These are phyloP conservation scores for Acanthosepion lycidas DNA, from an alignment of 2,888 invertebrate genomes.

Conservation along the genomic window DNA sequence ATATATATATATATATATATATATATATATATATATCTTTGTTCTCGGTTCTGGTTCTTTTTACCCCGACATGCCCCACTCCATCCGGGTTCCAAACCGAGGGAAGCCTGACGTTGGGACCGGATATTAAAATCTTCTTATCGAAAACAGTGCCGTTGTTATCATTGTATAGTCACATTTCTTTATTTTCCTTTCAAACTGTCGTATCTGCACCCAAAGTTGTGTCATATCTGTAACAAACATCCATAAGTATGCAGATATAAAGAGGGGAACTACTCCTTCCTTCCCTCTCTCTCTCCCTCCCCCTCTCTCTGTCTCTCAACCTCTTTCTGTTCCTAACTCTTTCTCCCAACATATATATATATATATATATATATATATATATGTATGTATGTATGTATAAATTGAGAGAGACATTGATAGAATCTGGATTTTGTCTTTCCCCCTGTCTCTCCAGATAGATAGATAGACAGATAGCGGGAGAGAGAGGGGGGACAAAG, in stretches of 20 bases:
- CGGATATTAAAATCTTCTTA: conserved; percentile 6
- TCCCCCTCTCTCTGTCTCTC: not conserved
- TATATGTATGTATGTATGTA: too few relatives aligned
- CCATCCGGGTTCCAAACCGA: not conserved
- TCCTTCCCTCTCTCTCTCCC: not conserved
- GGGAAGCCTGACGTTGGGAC: not conserved
- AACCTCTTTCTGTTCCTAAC: not conserved
- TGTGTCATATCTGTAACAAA: not conserved
- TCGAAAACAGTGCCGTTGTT: not conserved
- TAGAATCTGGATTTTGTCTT: too few relatives aligned
- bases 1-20: not conserved
- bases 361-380: too few relatives aligned
- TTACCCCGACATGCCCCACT: not conserved
- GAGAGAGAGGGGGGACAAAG: too few relatives aligned
- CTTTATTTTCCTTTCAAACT: not conserved
- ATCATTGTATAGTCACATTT: not conserved
- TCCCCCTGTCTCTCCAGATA: too few relatives aligned
- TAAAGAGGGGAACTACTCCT: not conserved
- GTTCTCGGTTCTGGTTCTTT: not conserved
- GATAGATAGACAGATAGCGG: too few relatives aligned
- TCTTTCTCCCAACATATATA: not conserved
- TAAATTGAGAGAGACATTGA: too few relatives aligned
- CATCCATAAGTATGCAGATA: not conserved
- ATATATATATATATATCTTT: not conserved
- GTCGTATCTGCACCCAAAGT: not conserved